phyloP scores from a whole-genome alignment of 2,888 invertebrate species.

The Gortyna flavago region DNA sequence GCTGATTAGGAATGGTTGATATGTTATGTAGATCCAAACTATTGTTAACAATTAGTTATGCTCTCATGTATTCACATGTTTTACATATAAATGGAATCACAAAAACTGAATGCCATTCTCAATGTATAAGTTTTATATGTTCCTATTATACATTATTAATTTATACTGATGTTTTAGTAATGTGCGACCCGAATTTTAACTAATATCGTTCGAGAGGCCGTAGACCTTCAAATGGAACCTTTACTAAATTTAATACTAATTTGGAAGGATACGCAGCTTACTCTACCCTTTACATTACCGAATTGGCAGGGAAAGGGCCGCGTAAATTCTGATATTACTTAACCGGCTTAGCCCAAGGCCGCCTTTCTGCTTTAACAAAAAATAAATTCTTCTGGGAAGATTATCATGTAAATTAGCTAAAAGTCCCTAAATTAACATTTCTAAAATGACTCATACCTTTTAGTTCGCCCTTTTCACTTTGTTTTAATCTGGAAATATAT shows the following conservation, averaged over 20 bases:
- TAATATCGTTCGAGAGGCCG: slow-evolving; percentile 13
- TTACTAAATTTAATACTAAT: slow-evolving; percentile 58
- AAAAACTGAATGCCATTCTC: background rate
- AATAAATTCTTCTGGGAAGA: slow-evolving; percentile 48
- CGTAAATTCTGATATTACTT: slow-evolving; percentile 59
- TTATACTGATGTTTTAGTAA: slow-evolving; percentile 15
- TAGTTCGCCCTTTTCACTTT: slow-evolving; percentile 45
- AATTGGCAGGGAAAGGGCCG: slow-evolving; percentile 45
- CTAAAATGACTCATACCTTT: slow-evolving; percentile 41
- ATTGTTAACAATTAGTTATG: background rate
- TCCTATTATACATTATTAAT: background rate
- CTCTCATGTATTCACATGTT: background rate
- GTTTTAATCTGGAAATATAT: slow-evolving; percentile 42
- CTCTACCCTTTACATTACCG: slow-evolving; percentile 54
- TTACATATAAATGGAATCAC: background rate
- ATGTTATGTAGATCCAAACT: too few relatives aligned
- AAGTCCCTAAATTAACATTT: slow-evolving; percentile 55
- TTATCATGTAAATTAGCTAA: slow-evolving; percentile 64
- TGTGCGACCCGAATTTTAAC: slow-evolving; percentile 15
- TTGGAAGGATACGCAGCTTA: slow-evolving; percentile 45
- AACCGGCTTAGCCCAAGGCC: slow-evolving; percentile 39
- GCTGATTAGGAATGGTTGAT: background rate
- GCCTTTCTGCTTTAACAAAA: slow-evolving; percentile 47
- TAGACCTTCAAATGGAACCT: slow-evolving; percentile 39
- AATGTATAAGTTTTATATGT: too few relatives aligned